These are phyloP conservation scores for Remorina albescens DNA, from an alignment of 2,797 vertebrate genomes.

Conservation along the genomic window DNA sequence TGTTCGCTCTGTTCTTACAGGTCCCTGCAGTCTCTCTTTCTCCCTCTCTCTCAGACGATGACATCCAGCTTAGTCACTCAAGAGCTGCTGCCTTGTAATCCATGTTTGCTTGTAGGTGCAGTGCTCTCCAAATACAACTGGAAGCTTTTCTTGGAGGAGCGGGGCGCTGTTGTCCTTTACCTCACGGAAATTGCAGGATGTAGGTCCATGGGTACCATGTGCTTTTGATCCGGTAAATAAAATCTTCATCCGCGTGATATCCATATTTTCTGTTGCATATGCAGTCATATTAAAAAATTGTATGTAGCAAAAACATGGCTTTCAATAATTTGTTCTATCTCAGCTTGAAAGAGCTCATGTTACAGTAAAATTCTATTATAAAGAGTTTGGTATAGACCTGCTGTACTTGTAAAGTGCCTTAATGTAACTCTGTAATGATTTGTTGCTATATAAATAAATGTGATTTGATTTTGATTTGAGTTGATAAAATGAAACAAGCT, in stretches of 20 bases:
- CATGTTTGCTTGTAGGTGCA: constrained; percentile 57
- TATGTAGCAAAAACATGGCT: neutral
- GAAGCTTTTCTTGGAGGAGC: constrained; percentile 26
- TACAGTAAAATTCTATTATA: neutral
- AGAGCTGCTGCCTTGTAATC: constrained; percentile 73
- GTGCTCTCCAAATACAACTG: constrained; percentile 50
- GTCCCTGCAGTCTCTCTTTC: constrained; percentile 52
- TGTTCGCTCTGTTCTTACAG: constrained; percentile 75
- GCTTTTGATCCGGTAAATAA: constrained; percentile 7
- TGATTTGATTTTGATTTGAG: no score
- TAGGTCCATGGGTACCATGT: neutral
- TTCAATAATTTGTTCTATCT: neutral
- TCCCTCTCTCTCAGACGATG: constrained; percentile 66
- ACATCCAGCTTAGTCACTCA: constrained; percentile 79
- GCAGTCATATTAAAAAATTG: neutral
- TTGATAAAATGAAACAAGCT: constrained; percentile 23
- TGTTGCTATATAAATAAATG: no score
- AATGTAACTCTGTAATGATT: no score
- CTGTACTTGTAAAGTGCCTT: no score
- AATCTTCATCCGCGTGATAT: neutral
- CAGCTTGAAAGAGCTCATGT: neutral
- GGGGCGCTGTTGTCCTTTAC: constrained; percentile 14
- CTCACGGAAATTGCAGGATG: neutral
- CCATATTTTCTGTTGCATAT: neutral
- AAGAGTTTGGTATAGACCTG: no score